A percentile compares a stretch with the other conserved stretches of the same genome.
Conservation (phyloP, 1,140 invertebrate genomes). For the Leucophenga varia region DNA sequence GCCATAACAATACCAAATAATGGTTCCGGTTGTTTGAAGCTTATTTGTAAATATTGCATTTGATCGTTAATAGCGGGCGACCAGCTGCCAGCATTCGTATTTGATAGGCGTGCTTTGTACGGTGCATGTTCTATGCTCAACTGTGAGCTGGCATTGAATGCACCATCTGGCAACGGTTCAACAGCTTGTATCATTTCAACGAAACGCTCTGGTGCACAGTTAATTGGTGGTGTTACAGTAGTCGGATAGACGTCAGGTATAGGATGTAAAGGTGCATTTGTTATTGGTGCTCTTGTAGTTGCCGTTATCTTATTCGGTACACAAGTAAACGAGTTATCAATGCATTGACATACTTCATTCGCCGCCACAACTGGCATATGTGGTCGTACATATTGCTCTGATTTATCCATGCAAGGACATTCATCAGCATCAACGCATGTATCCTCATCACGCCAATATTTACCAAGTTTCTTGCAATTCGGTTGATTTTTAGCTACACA, state of each 20-base stretch:
- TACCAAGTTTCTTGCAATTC: conserved; percentile 25
- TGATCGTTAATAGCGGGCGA: conserved; percentile 60
- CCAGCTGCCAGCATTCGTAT: conserved; percentile 63
- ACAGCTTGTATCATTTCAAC: conserved; percentile 62
- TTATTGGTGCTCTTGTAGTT: neutral
- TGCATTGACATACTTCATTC: conserved; percentile 69
- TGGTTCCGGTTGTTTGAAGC: conserved; percentile 63
- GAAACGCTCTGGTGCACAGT: conserved; percentile 59
- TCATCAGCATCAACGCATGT: conserved; percentile 70
- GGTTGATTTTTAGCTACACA: conserved; percentile 52
- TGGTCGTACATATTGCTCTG: conserved; percentile 61
- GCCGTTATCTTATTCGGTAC: conserved; percentile 58
- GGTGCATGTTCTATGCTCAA: conserved; percentile 58
- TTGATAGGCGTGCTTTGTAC: conserved; percentile 58
- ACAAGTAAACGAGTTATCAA: conserved; percentile 70
- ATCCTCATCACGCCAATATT: conserved; percentile 66
- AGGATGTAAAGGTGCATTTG: neutral
- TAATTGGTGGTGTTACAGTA: conserved; percentile 59
- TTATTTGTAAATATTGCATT: conserved; percentile 71
- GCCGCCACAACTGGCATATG: conserved; percentile 41
- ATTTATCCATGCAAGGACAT: conserved; percentile 68
- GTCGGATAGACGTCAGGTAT: conserved; percentile 47
- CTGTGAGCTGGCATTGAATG: conserved; percentile 64
- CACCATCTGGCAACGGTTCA: conserved; percentile 58
- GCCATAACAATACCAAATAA: conserved; percentile 73